These are phyloP conservation scores for Eurypyga helias DNA, from an alignment of 2,113 vertebrate genomes.

Conservation along the genomic window DNA sequence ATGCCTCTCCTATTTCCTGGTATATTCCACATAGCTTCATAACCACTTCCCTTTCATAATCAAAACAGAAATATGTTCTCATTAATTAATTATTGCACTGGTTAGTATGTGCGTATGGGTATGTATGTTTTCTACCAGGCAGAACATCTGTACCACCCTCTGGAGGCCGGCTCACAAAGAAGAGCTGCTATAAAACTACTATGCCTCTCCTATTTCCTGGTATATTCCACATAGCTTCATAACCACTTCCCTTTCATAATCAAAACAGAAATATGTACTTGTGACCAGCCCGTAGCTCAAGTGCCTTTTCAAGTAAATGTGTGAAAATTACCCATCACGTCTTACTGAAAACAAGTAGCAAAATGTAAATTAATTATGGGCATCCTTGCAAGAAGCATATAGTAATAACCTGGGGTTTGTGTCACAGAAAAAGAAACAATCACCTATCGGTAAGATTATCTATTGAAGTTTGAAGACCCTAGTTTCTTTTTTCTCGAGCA, in stretches of 20 bases:
- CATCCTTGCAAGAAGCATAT: background rate
- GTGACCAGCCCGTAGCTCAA: background rate
- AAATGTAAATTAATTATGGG: background rate
- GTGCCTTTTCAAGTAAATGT: background rate
- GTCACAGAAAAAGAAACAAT: background rate
- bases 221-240: background rate
- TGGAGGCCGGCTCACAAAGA: background rate
- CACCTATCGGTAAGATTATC: background rate
- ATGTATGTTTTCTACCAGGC: background rate
- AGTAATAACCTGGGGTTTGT: background rate
- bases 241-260: background rate
- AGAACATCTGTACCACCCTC: background rate
- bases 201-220: background rate
- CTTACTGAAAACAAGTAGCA: background rate
- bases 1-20: background rate
- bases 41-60: background rate
- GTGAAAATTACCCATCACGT: background rate
- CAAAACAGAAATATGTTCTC: background rate
- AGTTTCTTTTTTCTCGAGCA: background rate
- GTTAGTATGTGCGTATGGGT: background rate
- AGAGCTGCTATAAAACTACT: background rate
- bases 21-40: background rate
- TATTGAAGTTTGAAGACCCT: background rate
- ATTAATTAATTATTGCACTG: constrained; percentile 40
- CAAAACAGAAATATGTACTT: background rate